These are phyloP conservation scores for Chouioia cunea DNA, from an alignment of 2,888 invertebrate genomes.

Conservation along the genomic window DNA sequence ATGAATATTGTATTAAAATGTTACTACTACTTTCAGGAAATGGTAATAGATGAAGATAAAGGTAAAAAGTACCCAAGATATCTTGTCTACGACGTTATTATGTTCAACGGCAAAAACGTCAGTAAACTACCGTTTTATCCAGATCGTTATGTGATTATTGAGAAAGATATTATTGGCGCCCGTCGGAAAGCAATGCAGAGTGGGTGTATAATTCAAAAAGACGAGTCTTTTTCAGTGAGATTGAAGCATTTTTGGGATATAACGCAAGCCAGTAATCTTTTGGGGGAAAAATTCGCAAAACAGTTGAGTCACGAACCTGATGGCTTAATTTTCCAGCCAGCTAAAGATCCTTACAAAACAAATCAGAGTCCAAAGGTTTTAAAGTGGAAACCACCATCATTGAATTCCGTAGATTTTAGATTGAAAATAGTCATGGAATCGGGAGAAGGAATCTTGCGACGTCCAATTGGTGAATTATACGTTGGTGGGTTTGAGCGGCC, in stretches of 20 bases:
- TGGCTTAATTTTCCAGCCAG: constrained; percentile 97
- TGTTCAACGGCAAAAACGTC: constrained; percentile 83
- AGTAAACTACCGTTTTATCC: constrained; percentile 83
- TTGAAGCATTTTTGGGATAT: constrained; percentile 94
- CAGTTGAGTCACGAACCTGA: constrained; percentile 94
- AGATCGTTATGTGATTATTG: constrained; percentile 82
- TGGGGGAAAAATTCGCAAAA: constrained; percentile 88
- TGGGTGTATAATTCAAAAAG: constrained; percentile 79
- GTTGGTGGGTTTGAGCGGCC: constrained; percentile 81
- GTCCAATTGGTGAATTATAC: constrained; percentile 80
- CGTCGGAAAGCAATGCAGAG: constrained; percentile 83
- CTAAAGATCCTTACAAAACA: constrained; percentile 84
- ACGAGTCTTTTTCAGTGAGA: constrained; percentile 92
- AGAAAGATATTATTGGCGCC: constrained; percentile 76
- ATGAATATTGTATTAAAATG: background rate
- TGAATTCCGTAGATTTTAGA: constrained; percentile 97
- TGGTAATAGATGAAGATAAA: constrained; percentile 87
- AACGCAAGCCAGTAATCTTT: constrained; percentile 76
- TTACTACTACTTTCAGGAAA: constrained; percentile 79
- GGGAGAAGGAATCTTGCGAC: constrained; percentile 78
- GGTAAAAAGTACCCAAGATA: constrained; percentile 86
- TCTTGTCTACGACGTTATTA: constrained; percentile 94
- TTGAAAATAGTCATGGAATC: constrained; percentile 82
- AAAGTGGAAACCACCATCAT: constrained; percentile 96
- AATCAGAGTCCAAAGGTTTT: constrained; percentile 88